Base-by-base conservation (phyloP, 2,113 vertebrate species). In the Myotis davidii region DNA sequence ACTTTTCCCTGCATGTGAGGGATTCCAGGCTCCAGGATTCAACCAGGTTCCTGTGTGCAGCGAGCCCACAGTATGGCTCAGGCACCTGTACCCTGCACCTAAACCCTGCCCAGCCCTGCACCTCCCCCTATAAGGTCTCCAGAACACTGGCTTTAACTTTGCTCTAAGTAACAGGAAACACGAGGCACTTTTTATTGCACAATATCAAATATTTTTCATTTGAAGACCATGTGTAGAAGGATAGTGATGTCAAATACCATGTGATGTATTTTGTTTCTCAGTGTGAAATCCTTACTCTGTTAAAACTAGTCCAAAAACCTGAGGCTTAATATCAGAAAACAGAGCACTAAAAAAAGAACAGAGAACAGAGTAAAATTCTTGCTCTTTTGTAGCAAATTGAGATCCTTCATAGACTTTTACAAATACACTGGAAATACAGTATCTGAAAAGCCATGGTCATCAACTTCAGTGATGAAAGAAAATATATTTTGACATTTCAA, bases 401-500 rank as follows among this genome's bases (percentile, higher is more conserved):
- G 56, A 48, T 93, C 54, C 9, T 84, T 84, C 59, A 69, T 54
- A 82, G 84, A 54, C 64, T 92, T 96, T 94, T 88, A 87, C 64
- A 93, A 88, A 95, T 52, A 83, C 20, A 61, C 9, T 65, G 29
- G 52, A 90, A 78, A 83, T 61, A 52, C 9, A 87, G 59, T 87
- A 89, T 76, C 78, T 93, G 93, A 64, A 96, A 96, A 96, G 86
- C 64, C 37, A 50, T 65, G 48, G 79, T 72, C 50, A 74, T 88
- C 64, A 83, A 81, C 89, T 91, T 86, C 64, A 67, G 1, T 79
- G 74, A 32, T 72, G 34, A 91, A 74, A 95, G 32, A 91, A 96
- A 84, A 94, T 34, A 42, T 9, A 54, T 42, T 84, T 81, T 95
- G 83, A 86, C 74, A 67, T 86, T 59, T 61, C 42, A 37, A 86